phyloP scores from a whole-genome alignment of 1,140 invertebrate species.

The Zaprionus tsacasi region DNA sequence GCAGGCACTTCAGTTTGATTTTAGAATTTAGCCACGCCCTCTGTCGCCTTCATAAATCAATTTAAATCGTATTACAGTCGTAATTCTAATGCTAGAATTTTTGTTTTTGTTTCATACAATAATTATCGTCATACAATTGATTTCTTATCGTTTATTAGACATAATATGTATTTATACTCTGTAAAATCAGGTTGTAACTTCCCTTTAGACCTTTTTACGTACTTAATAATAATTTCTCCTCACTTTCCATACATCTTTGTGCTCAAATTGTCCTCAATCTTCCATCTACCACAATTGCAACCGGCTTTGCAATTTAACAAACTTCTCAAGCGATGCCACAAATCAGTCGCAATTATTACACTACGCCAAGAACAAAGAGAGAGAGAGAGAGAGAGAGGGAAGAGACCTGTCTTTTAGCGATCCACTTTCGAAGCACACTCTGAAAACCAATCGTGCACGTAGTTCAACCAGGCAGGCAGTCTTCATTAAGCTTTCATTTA shows the following conservation, averaged over 20 bases:
- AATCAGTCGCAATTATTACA: constrained; percentile 76
- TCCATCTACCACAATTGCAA: constrained; percentile 29
- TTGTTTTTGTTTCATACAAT: background rate
- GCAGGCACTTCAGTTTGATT: accelerated
- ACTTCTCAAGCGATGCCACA: constrained; percentile 60
- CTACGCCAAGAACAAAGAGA: background rate
- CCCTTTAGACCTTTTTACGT: too few relatives aligned
- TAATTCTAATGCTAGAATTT: background rate
- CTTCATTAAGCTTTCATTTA: constrained; percentile 79
- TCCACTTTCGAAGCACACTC: constrained; percentile 16
- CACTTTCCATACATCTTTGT: too few relatives aligned
- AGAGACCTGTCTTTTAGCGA: background rate
- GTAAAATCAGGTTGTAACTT: too few relatives aligned
- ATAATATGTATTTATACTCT: too few relatives aligned
- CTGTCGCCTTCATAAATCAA: too few relatives aligned
- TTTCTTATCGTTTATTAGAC: background rate
- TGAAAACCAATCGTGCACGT: constrained; percentile 28
- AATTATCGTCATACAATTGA: accelerated
- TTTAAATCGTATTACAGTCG: too few relatives aligned
- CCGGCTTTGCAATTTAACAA: constrained; percentile 29
- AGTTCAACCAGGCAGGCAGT: constrained; percentile 12
- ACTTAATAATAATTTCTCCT: too few relatives aligned
- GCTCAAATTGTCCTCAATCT: too few relatives aligned
- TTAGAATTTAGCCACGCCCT: background rate
- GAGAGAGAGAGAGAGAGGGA: background rate